Evolutionary conservation across 2,888 invertebrate genomes (phyloP), one percentile per base, ranked within the genome.

Genomic region (Operophtera brumata): DNA sequence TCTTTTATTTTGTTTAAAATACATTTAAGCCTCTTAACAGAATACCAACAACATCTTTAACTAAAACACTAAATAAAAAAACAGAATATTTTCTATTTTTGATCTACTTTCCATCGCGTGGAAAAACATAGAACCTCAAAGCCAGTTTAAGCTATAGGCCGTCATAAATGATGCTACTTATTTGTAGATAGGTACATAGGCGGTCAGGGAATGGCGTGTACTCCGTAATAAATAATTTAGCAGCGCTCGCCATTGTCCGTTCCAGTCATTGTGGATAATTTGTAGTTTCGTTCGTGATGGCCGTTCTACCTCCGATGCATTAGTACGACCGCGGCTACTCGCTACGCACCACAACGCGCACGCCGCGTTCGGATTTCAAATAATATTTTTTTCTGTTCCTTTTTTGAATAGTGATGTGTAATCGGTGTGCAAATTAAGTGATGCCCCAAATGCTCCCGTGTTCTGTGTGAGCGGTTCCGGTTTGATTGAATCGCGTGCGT

Each of bases 161-260:
- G 10, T 10, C 20, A 40, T 25, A 25, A 40, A 13, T 40, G 20
- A 40, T 10, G 25, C n/a, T 20, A 1, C 40, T 11, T 11, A n/a
- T 2, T 10, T 7, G 30, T 1, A 1, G 2, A 30, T 30, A 30
- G 28, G 10, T 64, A 64, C 64, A 58, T 54, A 57, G 53, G 51
- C 51, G 35, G 39, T 65, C 61, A 28, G 46, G 46, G 41, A 35
- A 46, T 67, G 61, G 65, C 71, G 65, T 63, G 54, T 62, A 47
- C 66, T 67, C 69, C 66, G 69, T 71, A 69, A 69, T 79, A 81
- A 78, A 81, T 84, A 82, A 82, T 84, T 84, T 80, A 86, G 80
- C 80, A 80, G 77, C 78, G 73, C 79, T 80, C 72, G 75, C 74
- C 73, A 72, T 71, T 72, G 71, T 71, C 56, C 41, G 46, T 7